Evolutionary conservation across 2,113 vertebrate genomes (phyloP), one percentile per base, ranked within the genome.

Genomic region (Tonatia bakeri): DNA sequence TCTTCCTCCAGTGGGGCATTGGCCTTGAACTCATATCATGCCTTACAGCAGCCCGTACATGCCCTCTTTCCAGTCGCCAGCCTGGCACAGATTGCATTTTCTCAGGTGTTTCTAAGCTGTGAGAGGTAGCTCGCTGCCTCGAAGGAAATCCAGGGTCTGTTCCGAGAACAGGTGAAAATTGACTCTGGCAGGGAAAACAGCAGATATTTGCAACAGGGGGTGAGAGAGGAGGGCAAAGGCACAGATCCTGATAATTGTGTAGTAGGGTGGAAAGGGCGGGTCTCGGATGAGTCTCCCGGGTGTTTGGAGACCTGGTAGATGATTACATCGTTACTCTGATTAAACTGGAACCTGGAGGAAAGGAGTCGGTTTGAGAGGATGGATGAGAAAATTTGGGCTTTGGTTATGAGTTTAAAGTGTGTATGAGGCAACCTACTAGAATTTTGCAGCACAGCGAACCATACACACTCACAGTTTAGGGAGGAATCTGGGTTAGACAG

Each of bases 131-230:
- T 87, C 45, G 47, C 45, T 80, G 65, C n/a, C 84, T 81, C 81
- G 76, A 52, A 91, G 75, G 7, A 94, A 90, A 90, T 43, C 33
- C 40, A 65, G 43, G 20, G 56, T 7, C 40, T 80, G 6, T 70
- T 96, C 11, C 65, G 59, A 76, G 65, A 84, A 67, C 38, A 90
- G 82, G 76, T 88, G 81, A 88, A 89, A 95, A 96, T 95, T 97
- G 91, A 91, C 87, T 96, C 59, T 72, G 43, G 50, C 76, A 91
- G 52, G 47, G 65, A 75, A 94, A 94, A 94, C 76, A 94, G 64
- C 33, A 76, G 80, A 56, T 47, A 47, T 52, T 73, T 33, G 9
- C 4, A 50, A 26, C 33, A 20, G 1, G 17, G 14, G 10, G 24
- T 8, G 52, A 10, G 3, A 1, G 2, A 50, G 24, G 56, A 40